Percentiles rank a stretch among this genome's conserved stretches.
Evolutionary conservation across 2,888 invertebrate species (phyloP).

Genomic region (Pycnomerus fuliginosus): DNA sequence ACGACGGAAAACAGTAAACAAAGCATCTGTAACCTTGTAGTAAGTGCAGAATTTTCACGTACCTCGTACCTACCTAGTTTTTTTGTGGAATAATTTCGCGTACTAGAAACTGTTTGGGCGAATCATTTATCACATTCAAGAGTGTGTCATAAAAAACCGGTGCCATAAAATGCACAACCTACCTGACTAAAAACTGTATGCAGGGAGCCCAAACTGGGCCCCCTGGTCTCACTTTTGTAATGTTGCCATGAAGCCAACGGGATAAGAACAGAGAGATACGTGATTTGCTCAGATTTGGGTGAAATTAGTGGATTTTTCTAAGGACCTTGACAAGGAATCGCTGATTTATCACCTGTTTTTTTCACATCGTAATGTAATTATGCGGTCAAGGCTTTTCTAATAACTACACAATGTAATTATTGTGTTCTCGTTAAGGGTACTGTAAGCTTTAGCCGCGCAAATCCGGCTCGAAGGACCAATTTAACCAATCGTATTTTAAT

Average conservation of each 20-base stretch:
- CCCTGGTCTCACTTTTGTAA: constrained; percentile 14
- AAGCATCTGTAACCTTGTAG: no score
- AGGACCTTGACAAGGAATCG: no score
- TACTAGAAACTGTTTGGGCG: no score
- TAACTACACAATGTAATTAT: constrained; percentile 7
- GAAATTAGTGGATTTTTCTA: no score
- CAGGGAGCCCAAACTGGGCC: constrained; percentile 20
- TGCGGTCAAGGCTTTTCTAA: constrained; percentile 21
- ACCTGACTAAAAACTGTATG: constrained; percentile 15
- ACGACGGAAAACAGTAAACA: no score
- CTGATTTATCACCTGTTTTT: constrained; percentile 20
- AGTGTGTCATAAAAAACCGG: constrained; percentile 7
- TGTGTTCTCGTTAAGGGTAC: constrained; percentile 3
- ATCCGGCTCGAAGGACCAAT: constrained; percentile 9
- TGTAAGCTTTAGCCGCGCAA: constrained; percentile 7
- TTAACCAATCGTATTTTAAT: constrained; percentile 4
- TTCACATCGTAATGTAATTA: constrained; percentile 11
- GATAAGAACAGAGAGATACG: no score
- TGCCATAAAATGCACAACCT: constrained; percentile 17
- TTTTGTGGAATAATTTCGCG: no score
- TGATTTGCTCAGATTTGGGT: no score
- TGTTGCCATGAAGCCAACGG: no score
- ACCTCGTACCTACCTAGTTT: no score
- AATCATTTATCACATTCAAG: no score
- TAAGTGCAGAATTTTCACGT: no score